Evolutionary conservation across 2,113 vertebrate species (phyloP).

Genomic region (Podarcis cretensis): DNA sequence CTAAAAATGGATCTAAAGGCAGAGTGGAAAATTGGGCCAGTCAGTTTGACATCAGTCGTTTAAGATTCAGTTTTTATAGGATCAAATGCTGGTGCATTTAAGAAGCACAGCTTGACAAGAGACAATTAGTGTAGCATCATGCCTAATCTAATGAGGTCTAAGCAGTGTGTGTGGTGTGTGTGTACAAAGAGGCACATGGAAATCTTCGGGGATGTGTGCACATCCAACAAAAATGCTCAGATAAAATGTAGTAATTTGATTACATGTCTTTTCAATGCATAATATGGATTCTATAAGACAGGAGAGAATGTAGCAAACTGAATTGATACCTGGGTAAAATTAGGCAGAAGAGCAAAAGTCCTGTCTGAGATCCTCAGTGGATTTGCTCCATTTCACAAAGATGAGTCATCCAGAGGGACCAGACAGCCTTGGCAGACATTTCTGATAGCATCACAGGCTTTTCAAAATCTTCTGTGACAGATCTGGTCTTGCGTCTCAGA

Average conservation of each 20-base stretch:
- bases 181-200: slow-evolving; percentile 3
- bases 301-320: slow-evolving; percentile 24
- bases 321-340: slow-evolving; percentile 39
- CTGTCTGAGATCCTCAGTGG: slow-evolving; percentile 11
- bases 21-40: slow-evolving; percentile 71
- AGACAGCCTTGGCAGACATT: not conserved
- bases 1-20: slow-evolving; percentile 66
- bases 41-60: slow-evolving; percentile 67
- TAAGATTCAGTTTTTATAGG: slow-evolving; percentile 73
- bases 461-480: not conserved
- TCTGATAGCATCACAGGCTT: slow-evolving; percentile 9
- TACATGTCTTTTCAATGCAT: slow-evolving; percentile 41
- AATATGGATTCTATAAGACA: slow-evolving; percentile 24
- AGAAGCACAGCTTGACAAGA: slow-evolving; percentile 69
- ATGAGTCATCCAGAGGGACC: slow-evolving; percentile 1
- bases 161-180: slow-evolving; percentile 51
- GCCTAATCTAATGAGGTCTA: slow-evolving; percentile 51
- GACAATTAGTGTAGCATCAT: slow-evolving; percentile 61
- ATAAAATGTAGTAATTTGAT: slow-evolving; percentile 35
- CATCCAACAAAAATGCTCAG: not conserved
- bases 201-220: slow-evolving; percentile 36
- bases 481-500: slow-evolving; percentile 12
- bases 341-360: slow-evolving; percentile 33
- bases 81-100: slow-evolving; percentile 66
- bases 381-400: slow-evolving; percentile 41